Conservation (phyloP, 2,888 invertebrate species). For the Dolomedes plantarius region DNA sequence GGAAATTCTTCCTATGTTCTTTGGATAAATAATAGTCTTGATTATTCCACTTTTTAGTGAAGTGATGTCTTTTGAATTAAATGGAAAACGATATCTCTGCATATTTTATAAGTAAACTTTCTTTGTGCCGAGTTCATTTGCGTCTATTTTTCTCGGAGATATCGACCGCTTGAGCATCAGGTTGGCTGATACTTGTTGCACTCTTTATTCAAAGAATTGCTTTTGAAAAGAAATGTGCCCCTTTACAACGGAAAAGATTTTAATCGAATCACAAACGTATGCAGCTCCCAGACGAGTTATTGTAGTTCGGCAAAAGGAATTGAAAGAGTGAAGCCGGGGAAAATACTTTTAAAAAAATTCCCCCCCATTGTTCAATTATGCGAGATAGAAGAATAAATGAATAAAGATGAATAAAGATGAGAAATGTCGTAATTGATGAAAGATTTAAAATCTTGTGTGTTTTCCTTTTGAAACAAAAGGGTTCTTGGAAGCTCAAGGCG, state of each 20-base stretch:
- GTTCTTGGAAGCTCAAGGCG: conserved; percentile 12
- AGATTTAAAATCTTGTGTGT: conserved; percentile 20
- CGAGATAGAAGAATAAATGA: conserved; percentile 64
- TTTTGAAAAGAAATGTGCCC: conserved; percentile 39
- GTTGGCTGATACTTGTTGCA: conserved; percentile 67
- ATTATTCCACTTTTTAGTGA: conserved; percentile 60
- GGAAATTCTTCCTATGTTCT: conserved; percentile 34
- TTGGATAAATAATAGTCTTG: conserved; percentile 54
- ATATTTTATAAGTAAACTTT: conserved; percentile 57
- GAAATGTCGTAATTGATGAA: conserved; percentile 39
- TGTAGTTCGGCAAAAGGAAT: conserved; percentile 47
- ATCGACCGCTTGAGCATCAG: conserved; percentile 60
- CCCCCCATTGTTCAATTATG: conserved; percentile 67
- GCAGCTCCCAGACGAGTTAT: conserved; percentile 56
- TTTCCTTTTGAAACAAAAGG: conserved; percentile 54
- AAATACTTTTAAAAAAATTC: conserved; percentile 29
- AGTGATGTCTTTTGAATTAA: conserved; percentile 57
- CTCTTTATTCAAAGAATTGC: conserved; percentile 50
- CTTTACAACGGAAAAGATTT: conserved; percentile 49
- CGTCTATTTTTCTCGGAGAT: conserved; percentile 39
- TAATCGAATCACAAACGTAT: conserved; percentile 66
- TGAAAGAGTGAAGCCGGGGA: conserved; percentile 16
- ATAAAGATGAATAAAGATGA: conserved; percentile 39
- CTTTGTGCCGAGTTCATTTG: conserved; percentile 51
- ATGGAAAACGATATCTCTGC: conserved; percentile 56